Evolutionary conservation across 2,113 vertebrate genomes (phyloP).

Genomic region (Kryptolebias marmoratus): DNA sequence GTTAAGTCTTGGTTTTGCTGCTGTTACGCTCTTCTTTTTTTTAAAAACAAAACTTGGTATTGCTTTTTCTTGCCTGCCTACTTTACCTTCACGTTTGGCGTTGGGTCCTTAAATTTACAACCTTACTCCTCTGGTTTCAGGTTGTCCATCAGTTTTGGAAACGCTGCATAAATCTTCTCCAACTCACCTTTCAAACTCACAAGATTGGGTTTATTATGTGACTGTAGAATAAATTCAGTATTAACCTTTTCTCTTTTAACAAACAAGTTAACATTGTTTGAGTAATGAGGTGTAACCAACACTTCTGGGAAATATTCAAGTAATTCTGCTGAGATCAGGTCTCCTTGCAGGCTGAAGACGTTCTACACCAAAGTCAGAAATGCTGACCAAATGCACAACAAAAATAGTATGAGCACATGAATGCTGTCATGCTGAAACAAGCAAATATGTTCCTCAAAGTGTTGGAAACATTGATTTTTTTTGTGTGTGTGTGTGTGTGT

Average conservation of each 20-base stretch:
- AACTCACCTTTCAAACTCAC: background rate
- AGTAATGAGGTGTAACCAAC: background rate
- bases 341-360: background rate
- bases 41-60: too few relatives aligned
- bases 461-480: background rate
- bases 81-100: too few relatives aligned
- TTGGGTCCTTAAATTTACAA: too few relatives aligned
- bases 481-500: too few relatives aligned
- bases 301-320: background rate
- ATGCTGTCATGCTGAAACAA: slow-evolving; percentile 12
- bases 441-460: background rate
- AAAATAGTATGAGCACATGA: background rate
- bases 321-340: background rate
- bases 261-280: background rate
- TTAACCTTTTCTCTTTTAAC: background rate
- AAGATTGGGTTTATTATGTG: too few relatives aligned
- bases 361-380: slow-evolving; percentile 3
- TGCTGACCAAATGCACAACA: background rate
- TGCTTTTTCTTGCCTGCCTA: too few relatives aligned
- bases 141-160: background rate
- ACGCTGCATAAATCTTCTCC: background rate
- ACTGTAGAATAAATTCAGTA: background rate
- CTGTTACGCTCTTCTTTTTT: too few relatives aligned
- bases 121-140: background rate
- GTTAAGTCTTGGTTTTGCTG: too few relatives aligned